Conservation (phyloP, 2,797 vertebrate genomes). For the Cyprinella venusta region DNA sequence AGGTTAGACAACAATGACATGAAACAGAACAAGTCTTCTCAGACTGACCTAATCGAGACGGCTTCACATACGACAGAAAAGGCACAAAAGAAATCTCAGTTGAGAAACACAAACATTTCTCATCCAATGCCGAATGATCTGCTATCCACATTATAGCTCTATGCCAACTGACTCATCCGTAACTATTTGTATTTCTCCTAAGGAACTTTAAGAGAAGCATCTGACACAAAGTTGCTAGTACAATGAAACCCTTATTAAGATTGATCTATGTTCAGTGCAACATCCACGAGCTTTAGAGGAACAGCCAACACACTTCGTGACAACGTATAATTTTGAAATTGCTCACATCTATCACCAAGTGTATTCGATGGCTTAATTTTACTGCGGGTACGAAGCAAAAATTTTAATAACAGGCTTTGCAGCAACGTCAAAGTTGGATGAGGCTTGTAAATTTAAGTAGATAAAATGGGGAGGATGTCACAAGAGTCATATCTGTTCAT, state of each 20-base stretch:
- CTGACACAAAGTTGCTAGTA: neutral
- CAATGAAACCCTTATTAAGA: neutral
- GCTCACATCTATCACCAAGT: constrained; percentile 7
- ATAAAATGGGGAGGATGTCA: neutral
- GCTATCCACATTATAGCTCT: neutral
- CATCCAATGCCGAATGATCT: neutral
- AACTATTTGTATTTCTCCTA: neutral
- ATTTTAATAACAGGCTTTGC: constrained; percentile 26
- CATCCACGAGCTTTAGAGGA: too few species aligned
- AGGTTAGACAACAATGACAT: neutral
- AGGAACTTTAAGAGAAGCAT: neutral
- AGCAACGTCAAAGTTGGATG: neutral
- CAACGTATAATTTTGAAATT: constrained; percentile 24
- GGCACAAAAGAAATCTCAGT: neutral
- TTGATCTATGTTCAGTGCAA: neutral
- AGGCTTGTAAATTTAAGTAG: constrained; percentile 9
- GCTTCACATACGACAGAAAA: neutral
- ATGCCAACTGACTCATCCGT: neutral
- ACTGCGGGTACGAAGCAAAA: neutral
- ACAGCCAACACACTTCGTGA: neutral
- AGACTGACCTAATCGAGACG: neutral
- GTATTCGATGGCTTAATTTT: constrained; percentile 18
- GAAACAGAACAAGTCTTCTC: neutral
- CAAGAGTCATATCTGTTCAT: neutral
- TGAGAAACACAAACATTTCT: neutral